A percentile compares a stretch with the other conserved stretches of the same genome.
Evolutionary conservation across 2,113 vertebrate species (phyloP).

Genomic region (Psittacula cyanocephala): DNA sequence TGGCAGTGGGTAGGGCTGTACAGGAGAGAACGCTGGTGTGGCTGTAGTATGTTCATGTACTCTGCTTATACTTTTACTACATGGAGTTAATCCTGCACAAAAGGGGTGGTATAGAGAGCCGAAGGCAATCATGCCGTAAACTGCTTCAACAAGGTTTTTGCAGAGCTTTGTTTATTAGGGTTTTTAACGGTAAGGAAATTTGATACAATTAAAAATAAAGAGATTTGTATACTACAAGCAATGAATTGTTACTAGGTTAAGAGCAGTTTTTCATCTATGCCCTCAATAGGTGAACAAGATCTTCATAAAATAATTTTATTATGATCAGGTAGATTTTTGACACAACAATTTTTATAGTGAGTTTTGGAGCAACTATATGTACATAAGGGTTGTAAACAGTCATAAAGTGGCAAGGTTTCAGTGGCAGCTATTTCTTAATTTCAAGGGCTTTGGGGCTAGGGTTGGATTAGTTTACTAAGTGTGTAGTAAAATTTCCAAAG

Average conservation of each 20-base stretch:
- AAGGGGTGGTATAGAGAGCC: not conserved
- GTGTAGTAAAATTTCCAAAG: not conserved
- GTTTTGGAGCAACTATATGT: not conserved
- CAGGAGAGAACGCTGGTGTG: rapidly evolving
- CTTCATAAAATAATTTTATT: not conserved
- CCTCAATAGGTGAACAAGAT: not conserved
- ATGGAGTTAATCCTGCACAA: rapidly evolving
- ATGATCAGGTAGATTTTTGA: not conserved
- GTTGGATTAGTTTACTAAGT: not conserved
- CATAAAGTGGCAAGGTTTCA: not conserved
- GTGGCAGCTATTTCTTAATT: not conserved
- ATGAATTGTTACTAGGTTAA: not conserved
- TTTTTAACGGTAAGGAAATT: not conserved
- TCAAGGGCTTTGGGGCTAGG: not conserved
- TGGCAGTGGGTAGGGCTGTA: not conserved
- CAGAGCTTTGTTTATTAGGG: not conserved
- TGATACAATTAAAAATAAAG: not conserved
- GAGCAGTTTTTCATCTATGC: not conserved
- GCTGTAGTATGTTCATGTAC: rapidly evolving
- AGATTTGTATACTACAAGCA: rapidly evolving
- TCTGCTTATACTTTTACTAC: not conserved
- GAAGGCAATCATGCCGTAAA: not conserved
- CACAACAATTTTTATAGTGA: not conserved
- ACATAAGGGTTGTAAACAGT: not conserved
- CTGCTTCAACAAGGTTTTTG: not conserved